Evolutionary conservation across 2,113 vertebrate genomes (phyloP).

Genomic region (Labeo rohita): DNA sequence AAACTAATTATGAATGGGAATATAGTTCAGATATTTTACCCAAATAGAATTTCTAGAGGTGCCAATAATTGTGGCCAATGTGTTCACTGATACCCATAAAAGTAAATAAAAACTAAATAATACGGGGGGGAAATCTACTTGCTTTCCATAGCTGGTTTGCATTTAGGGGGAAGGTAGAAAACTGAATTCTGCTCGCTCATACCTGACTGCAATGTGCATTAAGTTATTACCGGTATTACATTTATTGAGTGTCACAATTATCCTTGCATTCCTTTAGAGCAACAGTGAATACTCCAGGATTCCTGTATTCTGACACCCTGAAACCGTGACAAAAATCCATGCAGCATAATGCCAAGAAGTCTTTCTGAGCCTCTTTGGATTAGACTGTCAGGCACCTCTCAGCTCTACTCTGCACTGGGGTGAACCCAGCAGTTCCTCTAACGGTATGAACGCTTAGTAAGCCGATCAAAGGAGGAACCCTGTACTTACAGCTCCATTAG

Average conservation of each 20-base stretch:
- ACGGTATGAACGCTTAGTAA: slow-evolving; percentile 9
- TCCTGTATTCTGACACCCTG: background rate
- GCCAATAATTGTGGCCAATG: too few species aligned
- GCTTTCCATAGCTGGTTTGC: background rate
- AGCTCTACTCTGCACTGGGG: slow-evolving; percentile 7
- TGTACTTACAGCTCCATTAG: slow-evolving; percentile 13
- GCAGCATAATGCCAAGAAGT: slow-evolving; percentile 16
- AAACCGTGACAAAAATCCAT: slow-evolving; percentile 14
- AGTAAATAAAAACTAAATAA: too few species aligned
- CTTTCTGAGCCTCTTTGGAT: slow-evolving; percentile 34
- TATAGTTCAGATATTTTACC: too few species aligned
- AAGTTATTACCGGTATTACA: background rate
- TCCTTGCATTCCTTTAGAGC: background rate
- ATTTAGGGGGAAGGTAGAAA: background rate
- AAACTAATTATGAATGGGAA: too few species aligned
- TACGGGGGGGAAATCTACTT: too few species aligned
- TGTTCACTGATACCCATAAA: too few species aligned
- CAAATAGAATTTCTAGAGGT: too few species aligned
- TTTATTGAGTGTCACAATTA: background rate
- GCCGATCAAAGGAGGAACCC: background rate
- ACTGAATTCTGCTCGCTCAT: background rate
- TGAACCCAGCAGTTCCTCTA: slow-evolving; percentile 23
- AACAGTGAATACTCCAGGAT: slow-evolving; percentile 19
- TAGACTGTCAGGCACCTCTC: slow-evolving; percentile 27
- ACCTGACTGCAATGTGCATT: background rate